Conservation (phyloP, 2,888 invertebrate species). For the Drosophila yooni region DNA sequence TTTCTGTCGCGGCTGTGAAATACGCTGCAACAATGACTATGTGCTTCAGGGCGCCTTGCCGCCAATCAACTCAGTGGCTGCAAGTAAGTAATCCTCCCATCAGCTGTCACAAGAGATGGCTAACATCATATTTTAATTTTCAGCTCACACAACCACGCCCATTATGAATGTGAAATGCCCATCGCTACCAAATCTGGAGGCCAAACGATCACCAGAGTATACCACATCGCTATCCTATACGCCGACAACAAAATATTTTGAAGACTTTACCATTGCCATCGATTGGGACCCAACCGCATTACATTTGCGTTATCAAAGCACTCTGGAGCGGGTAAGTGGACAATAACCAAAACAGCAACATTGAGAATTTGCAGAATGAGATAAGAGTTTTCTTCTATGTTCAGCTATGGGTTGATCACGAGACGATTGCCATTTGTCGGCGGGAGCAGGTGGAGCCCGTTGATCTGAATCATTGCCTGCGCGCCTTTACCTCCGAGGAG, state of each 20-base stretch:
- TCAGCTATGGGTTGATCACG: constrained; percentile 91
- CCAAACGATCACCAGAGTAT: constrained; percentile 71
- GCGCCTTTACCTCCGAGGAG: constrained; percentile 95
- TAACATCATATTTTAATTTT: not conserved
- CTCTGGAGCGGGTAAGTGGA: constrained; percentile 88
- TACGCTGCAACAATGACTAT: constrained; percentile 89
- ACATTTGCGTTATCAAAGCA: constrained; percentile 94
- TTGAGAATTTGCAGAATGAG: not conserved
- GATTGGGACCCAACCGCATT: constrained; percentile 98
- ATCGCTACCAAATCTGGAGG: constrained; percentile 82
- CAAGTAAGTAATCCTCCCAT: constrained; percentile 66
- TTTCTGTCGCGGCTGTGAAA: constrained; percentile 94
- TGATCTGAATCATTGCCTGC: constrained; percentile 93
- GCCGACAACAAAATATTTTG: constrained; percentile 78
- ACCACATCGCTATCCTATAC: constrained; percentile 73
- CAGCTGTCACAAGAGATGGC: too few species aligned
- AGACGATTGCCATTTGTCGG: constrained; percentile 89
- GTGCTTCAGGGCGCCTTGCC: constrained; percentile 84
- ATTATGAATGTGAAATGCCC: constrained; percentile 80
- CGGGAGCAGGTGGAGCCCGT: constrained; percentile 92
- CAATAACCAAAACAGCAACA: not conserved
- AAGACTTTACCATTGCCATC: constrained; percentile 89
- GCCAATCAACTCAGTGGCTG: constrained; percentile 64
- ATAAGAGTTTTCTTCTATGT: not conserved
- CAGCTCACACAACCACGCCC: constrained; percentile 80